phyloP scores from a whole-genome alignment of 2,797 vertebrate genomes.

The Kryptopterus vitreolus region DNA sequence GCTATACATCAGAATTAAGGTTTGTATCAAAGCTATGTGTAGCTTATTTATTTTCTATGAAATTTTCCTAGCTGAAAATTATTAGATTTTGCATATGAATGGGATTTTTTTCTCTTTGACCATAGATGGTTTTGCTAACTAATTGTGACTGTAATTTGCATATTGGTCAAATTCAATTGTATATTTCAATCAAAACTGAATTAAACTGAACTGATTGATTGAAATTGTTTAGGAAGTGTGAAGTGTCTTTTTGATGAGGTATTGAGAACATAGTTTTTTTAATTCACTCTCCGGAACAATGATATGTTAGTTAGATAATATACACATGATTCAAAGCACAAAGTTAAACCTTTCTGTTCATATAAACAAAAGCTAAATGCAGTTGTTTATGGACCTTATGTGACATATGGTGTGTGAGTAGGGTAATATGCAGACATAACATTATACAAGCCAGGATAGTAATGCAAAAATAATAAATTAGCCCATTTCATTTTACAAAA shows the following conservation, averaged over 20 bases:
- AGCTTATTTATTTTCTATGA: neutral
- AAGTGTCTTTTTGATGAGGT: neutral
- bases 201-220: neutral
- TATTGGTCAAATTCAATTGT: too few relatives aligned
- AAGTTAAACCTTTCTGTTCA: neutral
- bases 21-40: neutral
- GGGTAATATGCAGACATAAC: neutral
- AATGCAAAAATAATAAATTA: neutral
- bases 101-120: neutral
- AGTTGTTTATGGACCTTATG: neutral
- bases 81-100: neutral
- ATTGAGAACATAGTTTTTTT: neutral
- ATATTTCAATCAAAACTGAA: neutral
- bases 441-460: neutral
- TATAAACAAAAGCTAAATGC: neutral
- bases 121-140: too few relatives aligned
- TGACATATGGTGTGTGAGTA: neutral
- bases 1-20: neutral
- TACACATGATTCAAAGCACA: neutral
- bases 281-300: neutral
- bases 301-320: neutral
- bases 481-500: neutral
- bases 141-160: too few relatives aligned
- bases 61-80: neutral
- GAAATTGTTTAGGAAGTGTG: neutral